Evolutionary conservation across 2,113 vertebrate genomes (phyloP), one percentile per base, ranked within the genome.

Genomic region (Psittacula cyanocephala): DNA sequence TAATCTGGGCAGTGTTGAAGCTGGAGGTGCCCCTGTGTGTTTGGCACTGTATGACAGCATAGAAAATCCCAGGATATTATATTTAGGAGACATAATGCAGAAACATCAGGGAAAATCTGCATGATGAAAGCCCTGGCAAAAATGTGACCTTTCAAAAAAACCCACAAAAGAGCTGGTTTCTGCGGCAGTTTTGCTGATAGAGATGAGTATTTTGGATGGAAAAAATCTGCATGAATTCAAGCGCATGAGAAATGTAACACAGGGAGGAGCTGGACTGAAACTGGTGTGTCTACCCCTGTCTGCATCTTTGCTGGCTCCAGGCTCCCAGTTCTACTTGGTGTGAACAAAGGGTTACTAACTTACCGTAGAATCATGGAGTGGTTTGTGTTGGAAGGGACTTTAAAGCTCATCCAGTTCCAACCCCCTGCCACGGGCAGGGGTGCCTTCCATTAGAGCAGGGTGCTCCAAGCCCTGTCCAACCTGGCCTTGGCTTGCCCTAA

Each of bases 261-360:
- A 24, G 63, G 63, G 23, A 74, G 24, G 31, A 57, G 60, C 2
- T 0, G 3, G 49, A 18, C 20, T 18, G 23, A 37, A 37, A 18
- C 25, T 0, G 1, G 19, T 46, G 24, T 37, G 11, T n/a, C 29
- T 27, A 2, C 17, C 28, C 14, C 37, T 64, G 68, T 20, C 24
- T 13, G 39, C 31, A 5, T 25, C 81, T 85, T 24, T 8, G 23
- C 33, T 24, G 77, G 37, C 52, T 77, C 53, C 46, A 39, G 67
- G 47, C 47, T 86, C 29, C 53, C 3, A 2, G 6, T 50, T 76
- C 88, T 65, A 14, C 29, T 55, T 0, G 0, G 5, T n/a, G 18
- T 8, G 53, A 76, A 39, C 5, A 6, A 76, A 82, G 35, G 27
- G 64, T 82, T 83, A 69, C 69, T 28, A 82, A 62, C 18, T 43